Evolutionary conservation across 2,888 invertebrate genomes (phyloP).

Genomic region (Horisme vitalbata): DNA sequence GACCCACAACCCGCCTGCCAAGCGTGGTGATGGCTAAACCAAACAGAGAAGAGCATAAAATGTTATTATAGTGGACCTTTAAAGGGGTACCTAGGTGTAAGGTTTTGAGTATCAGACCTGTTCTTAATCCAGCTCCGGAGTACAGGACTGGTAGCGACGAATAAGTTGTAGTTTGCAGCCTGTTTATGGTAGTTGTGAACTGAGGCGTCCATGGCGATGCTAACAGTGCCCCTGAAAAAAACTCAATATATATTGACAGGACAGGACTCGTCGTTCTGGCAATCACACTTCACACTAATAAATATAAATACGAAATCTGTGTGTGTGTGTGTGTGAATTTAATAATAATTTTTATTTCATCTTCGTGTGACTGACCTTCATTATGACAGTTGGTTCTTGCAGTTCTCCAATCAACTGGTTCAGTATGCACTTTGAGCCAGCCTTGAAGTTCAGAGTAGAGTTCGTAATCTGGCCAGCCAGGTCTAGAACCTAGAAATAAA

Average conservation of each 20-base stretch:
- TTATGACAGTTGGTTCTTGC: constrained; percentile 7
- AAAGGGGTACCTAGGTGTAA: no score
- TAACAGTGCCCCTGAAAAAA: constrained; percentile 7
- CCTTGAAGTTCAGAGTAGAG: constrained; percentile 4
- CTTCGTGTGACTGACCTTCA: constrained; percentile 13
- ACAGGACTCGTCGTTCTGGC: no score
- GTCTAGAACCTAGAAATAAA: neutral
- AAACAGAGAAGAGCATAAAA: no score
- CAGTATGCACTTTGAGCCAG: constrained; percentile 11
- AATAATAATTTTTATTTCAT: no score
- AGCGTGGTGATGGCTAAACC: no score
- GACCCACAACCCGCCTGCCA: no score
- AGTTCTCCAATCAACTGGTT: constrained; percentile 2
- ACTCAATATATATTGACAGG: no score
- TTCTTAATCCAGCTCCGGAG: constrained; percentile 12
- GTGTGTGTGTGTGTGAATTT: no score
- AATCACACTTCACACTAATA: no score
- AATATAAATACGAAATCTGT: no score
- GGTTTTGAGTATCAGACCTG: neutral
- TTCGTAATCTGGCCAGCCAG: constrained; percentile 11
- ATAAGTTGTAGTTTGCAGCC: constrained; percentile 4
- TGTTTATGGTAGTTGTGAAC: constrained; percentile 2
- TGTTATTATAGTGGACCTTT: no score
- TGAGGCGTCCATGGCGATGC: constrained; percentile 7
- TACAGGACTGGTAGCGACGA: neutral